These are phyloP conservation scores for Anguilla pacifica DNA, from an alignment of 2,797 vertebrate genomes.

Conservation along the genomic window DNA sequence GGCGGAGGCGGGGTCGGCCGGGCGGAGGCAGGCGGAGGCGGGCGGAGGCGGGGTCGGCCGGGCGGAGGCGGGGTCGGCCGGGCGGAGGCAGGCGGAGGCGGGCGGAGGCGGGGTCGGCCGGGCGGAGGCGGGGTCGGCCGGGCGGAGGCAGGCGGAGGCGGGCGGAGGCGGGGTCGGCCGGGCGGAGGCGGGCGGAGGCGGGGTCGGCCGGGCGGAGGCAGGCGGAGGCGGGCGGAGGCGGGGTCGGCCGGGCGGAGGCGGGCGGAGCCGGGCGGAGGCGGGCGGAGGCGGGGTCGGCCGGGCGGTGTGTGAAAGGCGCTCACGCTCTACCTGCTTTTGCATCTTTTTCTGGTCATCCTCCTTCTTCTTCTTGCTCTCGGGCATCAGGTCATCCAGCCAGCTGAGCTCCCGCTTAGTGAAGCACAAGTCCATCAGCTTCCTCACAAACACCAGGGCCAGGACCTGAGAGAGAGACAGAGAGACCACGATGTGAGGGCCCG, in stretches of 20 bases:
- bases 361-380: conserved; percentile 97
- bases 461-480: conserved; percentile 69
- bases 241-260: too few species aligned
- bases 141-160: not conserved
- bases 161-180: too few species aligned
- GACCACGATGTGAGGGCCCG: not conserved
- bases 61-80: not conserved
- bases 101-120: not conserved
- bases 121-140: too few species aligned
- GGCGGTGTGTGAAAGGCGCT: not conserved
- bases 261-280: not conserved
- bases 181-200: not conserved
- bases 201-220: too few species aligned
- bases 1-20: not conserved
- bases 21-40: not conserved
- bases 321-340: conserved; percentile 50
- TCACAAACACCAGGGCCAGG: conserved; percentile 89
- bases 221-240: not conserved
- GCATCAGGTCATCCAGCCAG: conserved; percentile 94
- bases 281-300: not conserved
- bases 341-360: conserved; percentile 93
- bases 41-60: not conserved
- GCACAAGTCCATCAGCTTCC: conserved; percentile 90
- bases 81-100: not conserved
- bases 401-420: conserved; percentile 93